These are phyloP conservation scores for Phoeniculus purpureus DNA, from an alignment of 2,797 vertebrate genomes.

Conservation along the genomic window DNA sequence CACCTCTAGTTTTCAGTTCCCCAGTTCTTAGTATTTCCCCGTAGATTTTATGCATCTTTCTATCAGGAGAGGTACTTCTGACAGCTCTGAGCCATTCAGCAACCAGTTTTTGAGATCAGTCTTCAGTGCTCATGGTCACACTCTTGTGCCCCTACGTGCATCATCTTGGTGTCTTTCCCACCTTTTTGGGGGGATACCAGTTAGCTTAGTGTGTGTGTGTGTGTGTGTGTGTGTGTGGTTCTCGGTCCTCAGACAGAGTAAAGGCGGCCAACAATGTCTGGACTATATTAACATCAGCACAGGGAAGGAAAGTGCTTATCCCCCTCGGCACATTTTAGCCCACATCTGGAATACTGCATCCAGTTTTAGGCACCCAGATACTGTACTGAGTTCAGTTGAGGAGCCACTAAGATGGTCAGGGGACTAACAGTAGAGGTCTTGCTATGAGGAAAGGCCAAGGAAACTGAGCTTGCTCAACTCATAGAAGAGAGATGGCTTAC, in stretches of 20 bases:
- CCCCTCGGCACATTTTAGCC: not conserved
- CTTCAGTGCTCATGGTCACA: not conserved
- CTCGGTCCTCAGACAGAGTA: not conserved
- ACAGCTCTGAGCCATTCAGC: not conserved
- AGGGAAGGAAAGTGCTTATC: not conserved
- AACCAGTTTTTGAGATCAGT: not conserved
- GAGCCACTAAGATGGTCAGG: not conserved
- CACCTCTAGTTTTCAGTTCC: not conserved
- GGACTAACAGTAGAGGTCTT: not conserved
- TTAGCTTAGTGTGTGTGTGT: not conserved
- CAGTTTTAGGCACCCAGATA: not conserved
- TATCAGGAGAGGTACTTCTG: not conserved
- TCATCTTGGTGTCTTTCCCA: not conserved
- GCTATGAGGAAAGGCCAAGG: not conserved
- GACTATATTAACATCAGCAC: not conserved
- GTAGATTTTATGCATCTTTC: not conserved
- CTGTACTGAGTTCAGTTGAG: not conserved
- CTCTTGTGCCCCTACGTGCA: not conserved
- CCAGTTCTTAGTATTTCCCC: not conserved
- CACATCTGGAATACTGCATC: not conserved
- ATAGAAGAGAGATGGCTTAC: not conserved
- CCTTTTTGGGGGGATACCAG: not conserved
- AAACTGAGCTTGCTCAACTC: not conserved
- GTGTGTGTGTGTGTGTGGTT: not conserved
- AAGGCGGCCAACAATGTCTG: not conserved